phyloP scores from a whole-genome alignment of 2,797 vertebrate genomes.

The Anguilla anguilla region DNA sequence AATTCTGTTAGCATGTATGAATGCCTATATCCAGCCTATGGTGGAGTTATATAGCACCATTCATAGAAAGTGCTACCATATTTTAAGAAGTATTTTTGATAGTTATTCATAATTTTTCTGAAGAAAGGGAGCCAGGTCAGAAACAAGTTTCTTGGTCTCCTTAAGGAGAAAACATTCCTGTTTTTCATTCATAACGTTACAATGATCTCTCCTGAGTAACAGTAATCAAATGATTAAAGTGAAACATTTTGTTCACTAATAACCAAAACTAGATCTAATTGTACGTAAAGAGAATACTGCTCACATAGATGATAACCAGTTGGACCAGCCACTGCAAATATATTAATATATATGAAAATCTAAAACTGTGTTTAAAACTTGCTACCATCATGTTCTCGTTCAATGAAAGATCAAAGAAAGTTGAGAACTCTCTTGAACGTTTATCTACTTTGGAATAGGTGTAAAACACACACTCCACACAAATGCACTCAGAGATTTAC shows the following conservation, averaged over 20 bases:
- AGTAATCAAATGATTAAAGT: not conserved
- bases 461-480: not conserved
- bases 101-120: not conserved
- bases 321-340: not conserved
- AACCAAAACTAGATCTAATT: not conserved
- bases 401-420: not conserved
- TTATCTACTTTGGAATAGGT: not conserved
- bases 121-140: not conserved
- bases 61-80: not conserved
- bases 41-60: not conserved
- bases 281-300: not conserved
- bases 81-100: not conserved
- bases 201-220: too few relatives aligned
- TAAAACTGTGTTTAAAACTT: not conserved
- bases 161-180: too few relatives aligned
- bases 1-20: not conserved
- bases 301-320: not conserved
- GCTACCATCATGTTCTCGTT: not conserved
- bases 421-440: not conserved
- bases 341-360: not conserved
- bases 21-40: not conserved
- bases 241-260: not conserved
- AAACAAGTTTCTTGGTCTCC: not conserved
- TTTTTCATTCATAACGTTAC: too few relatives aligned
- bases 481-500: not conserved